Percentiles rank a stretch among this genome's conserved stretches.
Conservation (phyloP, 2,888 invertebrate genomes). For the Criorhina ranunculi region DNA sequence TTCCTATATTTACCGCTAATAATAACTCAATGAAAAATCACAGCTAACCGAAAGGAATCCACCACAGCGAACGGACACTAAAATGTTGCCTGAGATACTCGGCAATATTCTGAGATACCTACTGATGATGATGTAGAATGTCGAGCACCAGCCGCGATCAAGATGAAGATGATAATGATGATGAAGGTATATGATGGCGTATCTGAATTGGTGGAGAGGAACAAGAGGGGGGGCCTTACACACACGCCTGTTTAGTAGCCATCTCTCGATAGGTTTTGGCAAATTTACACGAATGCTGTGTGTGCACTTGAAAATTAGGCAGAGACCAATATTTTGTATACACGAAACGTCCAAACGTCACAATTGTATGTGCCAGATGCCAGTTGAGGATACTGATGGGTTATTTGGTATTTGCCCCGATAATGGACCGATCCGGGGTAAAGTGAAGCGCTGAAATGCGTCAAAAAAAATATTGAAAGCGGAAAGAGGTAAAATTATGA, state of each 20-base stretch:
- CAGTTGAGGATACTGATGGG: constrained; percentile 66
- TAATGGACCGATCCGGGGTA: too few species aligned
- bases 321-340: constrained; percentile 62
- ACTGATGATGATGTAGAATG: constrained; percentile 46
- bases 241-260: constrained; percentile 53
- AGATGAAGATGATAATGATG: constrained; percentile 67
- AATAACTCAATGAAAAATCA: constrained; percentile 77
- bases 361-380: constrained; percentile 73
- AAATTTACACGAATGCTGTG: constrained; percentile 72
- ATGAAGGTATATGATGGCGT: constrained; percentile 46
- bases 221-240: not conserved
- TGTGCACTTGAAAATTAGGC: constrained; percentile 75
- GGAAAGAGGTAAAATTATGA: constrained; percentile 70
- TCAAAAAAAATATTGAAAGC: constrained; percentile 71
- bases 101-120: constrained; percentile 9
- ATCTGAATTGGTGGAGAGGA: constrained; percentile 28
- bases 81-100: constrained; percentile 43
- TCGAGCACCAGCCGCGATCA: constrained; percentile 32
- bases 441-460: constrained; percentile 70
- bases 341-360: constrained; percentile 72
- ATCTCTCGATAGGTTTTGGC: constrained; percentile 70
- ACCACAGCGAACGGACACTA: constrained; percentile 47
- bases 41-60: constrained; percentile 68
- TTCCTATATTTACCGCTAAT: constrained; percentile 77
- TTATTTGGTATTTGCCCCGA: constrained; percentile 59